Evolutionary conservation across 1,140 invertebrate species (phyloP).

Genomic region (Lepidurus packardi): DNA sequence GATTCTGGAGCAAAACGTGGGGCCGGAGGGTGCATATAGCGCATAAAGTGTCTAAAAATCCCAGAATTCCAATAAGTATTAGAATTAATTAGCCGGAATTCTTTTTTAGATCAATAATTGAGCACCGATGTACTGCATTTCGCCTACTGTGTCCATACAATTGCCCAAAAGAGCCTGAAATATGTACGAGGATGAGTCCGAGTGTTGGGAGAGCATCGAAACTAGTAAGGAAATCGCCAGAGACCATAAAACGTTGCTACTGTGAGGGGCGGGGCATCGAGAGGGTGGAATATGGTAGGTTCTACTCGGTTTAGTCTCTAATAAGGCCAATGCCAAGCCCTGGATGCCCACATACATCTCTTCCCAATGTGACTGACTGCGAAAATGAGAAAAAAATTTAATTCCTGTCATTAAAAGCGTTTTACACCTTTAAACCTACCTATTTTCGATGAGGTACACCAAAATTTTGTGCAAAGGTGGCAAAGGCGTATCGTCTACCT

Average conservation of each 20-base stretch:
- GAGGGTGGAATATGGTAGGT: background rate
- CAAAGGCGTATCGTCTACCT: background rate
- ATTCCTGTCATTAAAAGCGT: background rate
- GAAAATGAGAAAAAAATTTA: background rate
- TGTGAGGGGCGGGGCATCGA: background rate
- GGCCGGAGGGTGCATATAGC: background rate
- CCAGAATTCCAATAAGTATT: background rate
- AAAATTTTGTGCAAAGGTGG: background rate
- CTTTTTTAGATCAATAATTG: background rate
- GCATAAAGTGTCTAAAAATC: background rate
- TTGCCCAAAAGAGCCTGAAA: background rate
- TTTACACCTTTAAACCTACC: background rate
- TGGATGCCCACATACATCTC: background rate
- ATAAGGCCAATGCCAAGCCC: background rate
- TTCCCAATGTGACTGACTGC: slow-evolving; percentile 8
- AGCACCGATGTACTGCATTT: background rate
- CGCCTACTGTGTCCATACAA: background rate
- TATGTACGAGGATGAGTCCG: background rate
- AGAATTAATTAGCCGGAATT: background rate
- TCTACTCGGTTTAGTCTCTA: background rate
- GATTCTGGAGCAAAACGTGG: background rate
- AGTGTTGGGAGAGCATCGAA: background rate
- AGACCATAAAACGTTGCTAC: background rate
- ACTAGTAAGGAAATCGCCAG: background rate
- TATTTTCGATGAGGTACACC: background rate